These are phyloP conservation scores for Sarcophaga carnaria DNA, from an alignment of 2,888 invertebrate genomes.

Conservation along the genomic window DNA sequence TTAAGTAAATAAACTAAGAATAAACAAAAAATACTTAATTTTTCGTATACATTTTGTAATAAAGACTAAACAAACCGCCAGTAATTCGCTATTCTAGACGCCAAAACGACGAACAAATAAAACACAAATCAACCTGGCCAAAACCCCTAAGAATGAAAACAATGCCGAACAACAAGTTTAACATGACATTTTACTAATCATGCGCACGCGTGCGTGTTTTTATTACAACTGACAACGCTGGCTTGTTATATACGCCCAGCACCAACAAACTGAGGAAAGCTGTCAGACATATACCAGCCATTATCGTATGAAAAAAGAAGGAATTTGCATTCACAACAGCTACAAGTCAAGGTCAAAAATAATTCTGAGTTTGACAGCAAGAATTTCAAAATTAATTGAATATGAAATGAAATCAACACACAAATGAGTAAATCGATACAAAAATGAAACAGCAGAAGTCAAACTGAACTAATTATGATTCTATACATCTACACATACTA, in stretches of 20 bases:
- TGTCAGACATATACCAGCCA: not conserved
- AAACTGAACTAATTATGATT: no score
- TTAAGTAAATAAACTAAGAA: no score
- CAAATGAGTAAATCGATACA: no score
- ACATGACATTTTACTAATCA: slow-evolving; percentile 61
- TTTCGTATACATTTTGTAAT: slow-evolving; percentile 24
- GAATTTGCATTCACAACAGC: slow-evolving; percentile 43
- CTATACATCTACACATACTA: no score
- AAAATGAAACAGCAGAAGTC: no score
- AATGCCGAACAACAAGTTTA: slow-evolving; percentile 55
- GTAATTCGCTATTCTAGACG: no score
- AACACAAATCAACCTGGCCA: not conserved
- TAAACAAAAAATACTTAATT: not conserved
- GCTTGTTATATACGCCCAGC: no score
- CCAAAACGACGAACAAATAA: no score
- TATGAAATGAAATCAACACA: no score
- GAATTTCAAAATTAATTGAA: no score
- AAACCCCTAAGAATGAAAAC: slow-evolving; percentile 36
- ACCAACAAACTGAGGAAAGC: no score
- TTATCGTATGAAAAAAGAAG: not conserved
- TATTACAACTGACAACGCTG: slow-evolving; percentile 39
- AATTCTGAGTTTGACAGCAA: not conserved
- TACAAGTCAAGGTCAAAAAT: slow-evolving; percentile 43
- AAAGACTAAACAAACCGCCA: not conserved
- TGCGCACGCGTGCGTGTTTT: slow-evolving; percentile 56